Evolutionary conservation across 2,113 vertebrate genomes (phyloP).

Genomic region (human): GRCh38 chr2:43000001-43000500

Average conservation of each 20-base stretch:
- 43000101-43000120: not conserved
- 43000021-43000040: not conserved
- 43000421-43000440: not conserved
- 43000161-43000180: not conserved
- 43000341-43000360: not conserved
- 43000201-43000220: not conserved
- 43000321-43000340: not conserved
- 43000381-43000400: not conserved
- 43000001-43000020: not conserved
- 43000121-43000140: not conserved
- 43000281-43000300: not conserved
- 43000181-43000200: not conserved
- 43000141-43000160: not conserved
- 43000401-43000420: not conserved
- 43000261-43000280: not conserved
- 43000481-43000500: not conserved
- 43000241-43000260: not conserved
- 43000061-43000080: accelerated
- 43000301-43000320: not conserved
- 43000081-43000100: not conserved
- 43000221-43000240: not conserved
- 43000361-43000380: not conserved
- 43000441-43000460: accelerated
- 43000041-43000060: not conserved
- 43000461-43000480: not conserved